Base-by-base conservation (phyloP, 2,888 invertebrate genomes). In the Meganola albula region DNA sequence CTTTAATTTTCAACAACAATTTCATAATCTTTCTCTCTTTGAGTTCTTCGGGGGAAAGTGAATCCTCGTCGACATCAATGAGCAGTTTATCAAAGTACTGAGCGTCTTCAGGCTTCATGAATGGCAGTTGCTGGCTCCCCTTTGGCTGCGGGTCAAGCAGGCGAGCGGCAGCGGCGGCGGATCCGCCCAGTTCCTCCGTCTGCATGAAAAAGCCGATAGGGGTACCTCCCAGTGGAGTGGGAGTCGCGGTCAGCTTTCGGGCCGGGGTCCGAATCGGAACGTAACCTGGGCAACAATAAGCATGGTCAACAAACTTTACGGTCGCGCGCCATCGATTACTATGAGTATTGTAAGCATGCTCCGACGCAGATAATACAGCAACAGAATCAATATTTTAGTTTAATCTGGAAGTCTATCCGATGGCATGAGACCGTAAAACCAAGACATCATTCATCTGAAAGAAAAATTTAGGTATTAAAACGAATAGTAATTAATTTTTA, bases 1-100 rank as follows among this genome's bases (percentile, higher is more conserved):
- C 87, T 65, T 99, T 99, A 40, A 99, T 99, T 76, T 99, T 99
- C 34, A 99, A 83, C 53, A 99, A 75, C 6, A 99, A 88, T 68
- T 98, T 98, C 99, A 99, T 99, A 28, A 99, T 99, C 84, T 99
- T 99, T 24, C 99, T 88, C 75, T 99, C 99, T 70, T 98, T 99
- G 50, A 96, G 93, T 72, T 99, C 99, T 61, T 99, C 99, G 0
- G 98, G 97, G 30, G 95, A 93, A 21, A 99, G 88, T 0, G 93
- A 84, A 63, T 98, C 98, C 82, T 99, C 99, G 74, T 99, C 99
- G 13, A 99, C 98, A 69, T 99, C 99, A 32, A 97, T 92, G 49
- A 99, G 88, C 45, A 99, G 88, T 80, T 99, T 99, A 79, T 99
- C 99, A 80, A 99, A 99, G 84, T 99, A 99, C 84, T 99, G 99